Evolutionary conservation across 2,797 vertebrate species (phyloP), one percentile per base, ranked within the genome.

Genomic region (Bradypodion ventrale): DNA sequence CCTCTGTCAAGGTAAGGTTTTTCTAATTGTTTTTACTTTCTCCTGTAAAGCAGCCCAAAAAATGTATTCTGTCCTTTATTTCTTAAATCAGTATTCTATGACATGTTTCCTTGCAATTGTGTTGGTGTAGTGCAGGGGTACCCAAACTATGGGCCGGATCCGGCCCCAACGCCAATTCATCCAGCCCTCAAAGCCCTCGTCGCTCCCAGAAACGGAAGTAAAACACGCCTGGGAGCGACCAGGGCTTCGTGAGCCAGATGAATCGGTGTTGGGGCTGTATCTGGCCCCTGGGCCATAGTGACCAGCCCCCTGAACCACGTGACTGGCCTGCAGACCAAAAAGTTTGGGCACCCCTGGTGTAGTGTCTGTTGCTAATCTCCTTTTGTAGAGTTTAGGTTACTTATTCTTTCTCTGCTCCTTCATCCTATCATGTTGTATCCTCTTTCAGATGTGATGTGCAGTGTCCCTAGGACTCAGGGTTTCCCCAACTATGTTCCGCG

Each of bases 1-100:
- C 98, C 7, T 98, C 98, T 84, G 95, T 99, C 88, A 99, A 99
- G 97, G 98, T 99, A 96, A 98, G 87, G 72, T 75, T 56, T 29
- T 56, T 80, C 70, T 37, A 70, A 1, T 15, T 60, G 80, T 37
- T 4, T 83, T 73, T 0, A 0, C 74, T 1, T 15, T 83, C 83
- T 9, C 15, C 40, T 84, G 0, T 83, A 79, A 65, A 90, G 35
- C 35, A 65, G 3, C 29, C 9, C 68, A n/a, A 3, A n/a, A n/a
- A 29, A 27, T 21, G 4, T 32, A 42, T 27, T 62, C 42, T 63
- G 37, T 4, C n/a, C 32, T 72, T 12, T 1, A 27, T 73, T 90
- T 65, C 66, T 75, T 66, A 59, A 1, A 2, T 16, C 29, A 3
- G 62, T 73, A 59, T 7, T 78, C 78, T 52, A 4, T 49, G 75